Conservation (phyloP, 2,113 vertebrate species). For the Tyrannus savana region DNA sequence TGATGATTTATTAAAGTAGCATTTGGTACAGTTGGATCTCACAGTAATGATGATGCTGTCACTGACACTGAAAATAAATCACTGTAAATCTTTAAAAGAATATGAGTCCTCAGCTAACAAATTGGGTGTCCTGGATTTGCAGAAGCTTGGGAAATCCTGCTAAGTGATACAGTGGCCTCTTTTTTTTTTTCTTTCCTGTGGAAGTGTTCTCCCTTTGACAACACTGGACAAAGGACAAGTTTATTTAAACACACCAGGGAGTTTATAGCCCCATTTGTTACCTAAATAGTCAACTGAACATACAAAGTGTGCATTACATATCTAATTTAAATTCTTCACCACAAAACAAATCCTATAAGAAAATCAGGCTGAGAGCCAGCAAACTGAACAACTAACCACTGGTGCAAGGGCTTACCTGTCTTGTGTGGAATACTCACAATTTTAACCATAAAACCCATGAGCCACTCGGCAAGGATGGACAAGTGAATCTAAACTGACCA, state of each 20-base stretch:
- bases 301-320: neutral
- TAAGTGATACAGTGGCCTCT: neutral
- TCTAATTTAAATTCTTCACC: neutral
- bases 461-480: neutral
- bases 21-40: constrained; percentile 25
- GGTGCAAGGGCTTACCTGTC: neutral
- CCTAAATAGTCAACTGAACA: neutral
- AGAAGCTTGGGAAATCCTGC: neutral
- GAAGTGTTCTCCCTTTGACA: neutral
- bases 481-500: neutral
- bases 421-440: neutral
- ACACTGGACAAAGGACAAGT: neutral
- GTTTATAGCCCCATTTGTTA: neutral
- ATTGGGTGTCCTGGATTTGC: neutral
- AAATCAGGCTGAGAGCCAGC: neutral
- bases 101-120: neutral
- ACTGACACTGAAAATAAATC: constrained; percentile 54
- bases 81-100: constrained; percentile 23
- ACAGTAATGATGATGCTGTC: constrained; percentile 47
- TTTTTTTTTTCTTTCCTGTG: neutral
- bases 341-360: neutral
- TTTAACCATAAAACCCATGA: neutral
- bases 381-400: neutral
- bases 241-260: neutral
- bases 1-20: constrained; percentile 69